Evolutionary conservation across 2,797 vertebrate genomes (phyloP).

Genomic region (Sphenodon punctatus): DNA sequence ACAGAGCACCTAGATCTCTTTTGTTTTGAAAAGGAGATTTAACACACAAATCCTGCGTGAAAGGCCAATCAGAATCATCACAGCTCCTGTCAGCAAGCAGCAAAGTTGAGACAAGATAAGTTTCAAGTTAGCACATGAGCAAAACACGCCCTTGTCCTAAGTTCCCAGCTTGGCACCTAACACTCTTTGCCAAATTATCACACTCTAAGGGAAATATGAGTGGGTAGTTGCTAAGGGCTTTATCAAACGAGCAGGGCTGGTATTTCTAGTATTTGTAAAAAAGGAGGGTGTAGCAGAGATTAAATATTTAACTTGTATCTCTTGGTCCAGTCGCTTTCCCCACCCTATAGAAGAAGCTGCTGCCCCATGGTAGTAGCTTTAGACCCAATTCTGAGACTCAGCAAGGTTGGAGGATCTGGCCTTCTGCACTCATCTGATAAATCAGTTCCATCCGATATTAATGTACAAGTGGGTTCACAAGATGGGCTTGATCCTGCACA

Average conservation of each 20-base stretch:
- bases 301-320: conserved; percentile 9
- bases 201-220: not conserved
- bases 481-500: not conserved
- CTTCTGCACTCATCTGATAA: not conserved
- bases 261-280: conserved; percentile 24
- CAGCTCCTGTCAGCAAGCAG: not conserved
- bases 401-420: not conserved
- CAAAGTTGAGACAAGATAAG: not conserved
- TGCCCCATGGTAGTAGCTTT: not conserved
- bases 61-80: not conserved
- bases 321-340: not conserved
- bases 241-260: conserved; percentile 39
- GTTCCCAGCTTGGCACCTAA: not conserved
- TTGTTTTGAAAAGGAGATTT: not conserved
- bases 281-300: conserved; percentile 28
- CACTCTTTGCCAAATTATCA: conserved; percentile 42
- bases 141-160: conserved; percentile 60
- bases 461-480: not conserved
- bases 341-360: not conserved
- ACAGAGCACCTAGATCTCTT: rapidly evolving
- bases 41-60: not conserved
- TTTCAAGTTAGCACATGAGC: conserved; percentile 60
- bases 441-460: not conserved
- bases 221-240: conserved; percentile 12
- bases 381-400: not conserved